phyloP scores from a whole-genome alignment of 2,113 vertebrate species.

The Clarias gariepinus region DNA sequence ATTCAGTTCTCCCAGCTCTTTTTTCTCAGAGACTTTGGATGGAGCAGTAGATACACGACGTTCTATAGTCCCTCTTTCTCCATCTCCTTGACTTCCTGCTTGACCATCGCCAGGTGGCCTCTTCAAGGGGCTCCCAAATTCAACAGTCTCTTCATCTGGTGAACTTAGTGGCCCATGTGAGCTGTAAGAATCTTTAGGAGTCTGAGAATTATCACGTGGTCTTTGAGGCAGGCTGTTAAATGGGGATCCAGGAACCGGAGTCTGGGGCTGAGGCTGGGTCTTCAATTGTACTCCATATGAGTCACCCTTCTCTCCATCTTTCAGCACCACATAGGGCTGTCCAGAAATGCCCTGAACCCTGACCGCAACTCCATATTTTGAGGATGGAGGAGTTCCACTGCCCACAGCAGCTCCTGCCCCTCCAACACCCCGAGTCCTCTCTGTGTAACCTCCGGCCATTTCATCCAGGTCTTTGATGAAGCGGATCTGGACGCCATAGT shows the following conservation, averaged over 20 bases:
- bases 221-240: constrained; percentile 58
- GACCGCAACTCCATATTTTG: constrained; percentile 88
- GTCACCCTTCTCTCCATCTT: constrained; percentile 86
- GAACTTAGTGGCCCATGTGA: constrained; percentile 46
- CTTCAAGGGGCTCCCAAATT: constrained; percentile 67
- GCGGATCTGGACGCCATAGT: constrained; percentile 93
- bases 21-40: constrained; percentile 36
- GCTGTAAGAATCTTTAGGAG: constrained; percentile 68
- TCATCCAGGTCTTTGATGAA: constrained; percentile 90
- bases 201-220: constrained; percentile 61
- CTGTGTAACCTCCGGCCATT: constrained; percentile 61
- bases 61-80: constrained; percentile 44
- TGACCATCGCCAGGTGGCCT: constrained; percentile 77
- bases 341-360: constrained; percentile 93
- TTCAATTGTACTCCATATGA: constrained; percentile 86
- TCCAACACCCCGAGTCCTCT: constrained; percentile 57
- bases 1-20: constrained; percentile 15
- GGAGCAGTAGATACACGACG: constrained; percentile 37
- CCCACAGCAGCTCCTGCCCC: constrained; percentile 54
- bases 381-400: constrained; percentile 66
- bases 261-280: constrained; percentile 51
- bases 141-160: constrained; percentile 61
- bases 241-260: constrained; percentile 63
- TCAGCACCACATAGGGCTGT: constrained; percentile 92
- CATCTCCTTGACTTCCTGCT: constrained; percentile 64